Evolutionary conservation across 2,113 vertebrate genomes (phyloP).

Genomic region (Corythornis cristatus): DNA sequence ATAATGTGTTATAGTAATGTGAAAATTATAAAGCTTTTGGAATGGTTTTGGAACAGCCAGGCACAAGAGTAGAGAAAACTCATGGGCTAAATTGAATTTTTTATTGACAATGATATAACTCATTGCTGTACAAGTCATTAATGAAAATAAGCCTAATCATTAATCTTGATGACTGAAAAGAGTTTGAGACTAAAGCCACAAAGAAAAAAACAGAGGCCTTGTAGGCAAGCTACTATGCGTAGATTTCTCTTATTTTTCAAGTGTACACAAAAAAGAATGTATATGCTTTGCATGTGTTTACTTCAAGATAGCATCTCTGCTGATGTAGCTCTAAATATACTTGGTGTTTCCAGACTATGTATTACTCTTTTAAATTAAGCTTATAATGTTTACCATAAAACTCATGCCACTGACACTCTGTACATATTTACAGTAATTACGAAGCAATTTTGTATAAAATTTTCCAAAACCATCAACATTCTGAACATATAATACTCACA

Average conservation of each 20-base stretch:
- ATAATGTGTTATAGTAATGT: slow-evolving; percentile 7
- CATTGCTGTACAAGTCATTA: slow-evolving; percentile 51
- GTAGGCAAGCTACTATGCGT: neutral
- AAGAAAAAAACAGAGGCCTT: neutral
- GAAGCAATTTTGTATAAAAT: slow-evolving; percentile 15
- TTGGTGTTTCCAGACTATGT: neutral
- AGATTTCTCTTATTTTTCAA: neutral
- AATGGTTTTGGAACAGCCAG: slow-evolving; percentile 37
- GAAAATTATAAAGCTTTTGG: slow-evolving; percentile 64
- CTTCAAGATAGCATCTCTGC: slow-evolving; percentile 20
- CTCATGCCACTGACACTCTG: slow-evolving; percentile 4
- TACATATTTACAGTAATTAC: slow-evolving; percentile 23
- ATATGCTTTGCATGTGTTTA: neutral
- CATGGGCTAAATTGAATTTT: slow-evolving; percentile 51
- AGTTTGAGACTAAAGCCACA: slow-evolving; percentile 18
- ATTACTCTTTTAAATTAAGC: slow-evolving; percentile 30
- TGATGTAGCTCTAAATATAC: neutral
- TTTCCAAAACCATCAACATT: slow-evolving; percentile 12
- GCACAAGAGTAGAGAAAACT: slow-evolving; percentile 55
- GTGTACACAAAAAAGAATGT: neutral
- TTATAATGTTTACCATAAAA: slow-evolving; percentile 43
- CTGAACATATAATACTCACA: neutral
- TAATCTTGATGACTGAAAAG: slow-evolving; percentile 48
- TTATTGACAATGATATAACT: slow-evolving; percentile 60
- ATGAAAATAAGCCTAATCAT: slow-evolving; percentile 64